These are phyloP conservation scores for Ciona savignyi DNA, from an alignment of 23 tunicate genomes.

Conservation along the genomic window DNA sequence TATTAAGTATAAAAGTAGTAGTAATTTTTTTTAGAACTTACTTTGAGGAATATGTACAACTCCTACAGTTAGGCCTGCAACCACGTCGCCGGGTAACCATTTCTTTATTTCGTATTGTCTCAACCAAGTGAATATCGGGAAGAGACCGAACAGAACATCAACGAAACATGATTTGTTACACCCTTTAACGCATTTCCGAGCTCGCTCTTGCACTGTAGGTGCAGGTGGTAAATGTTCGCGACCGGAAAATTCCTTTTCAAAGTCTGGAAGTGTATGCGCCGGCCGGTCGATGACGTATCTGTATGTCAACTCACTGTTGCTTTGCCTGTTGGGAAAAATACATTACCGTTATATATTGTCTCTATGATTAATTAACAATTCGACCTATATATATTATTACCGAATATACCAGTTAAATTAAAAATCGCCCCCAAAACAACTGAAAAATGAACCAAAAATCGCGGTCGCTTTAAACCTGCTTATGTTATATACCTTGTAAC, in stretches of 20 bases:
- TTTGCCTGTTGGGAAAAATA: no score
- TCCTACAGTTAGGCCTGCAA: constrained; percentile 90
- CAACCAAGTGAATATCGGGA: constrained; percentile 86
- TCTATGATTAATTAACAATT: no score
- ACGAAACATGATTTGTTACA: constrained; percentile 13
- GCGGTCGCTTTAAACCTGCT: no score
- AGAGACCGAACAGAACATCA: constrained; percentile 21
- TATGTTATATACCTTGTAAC: no score
- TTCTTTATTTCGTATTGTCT: constrained; percentile 43
- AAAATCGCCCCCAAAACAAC: no score
- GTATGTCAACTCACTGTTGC: neutral
- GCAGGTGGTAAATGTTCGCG: constrained; percentile 4
- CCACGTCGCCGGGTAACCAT: constrained; percentile 78
- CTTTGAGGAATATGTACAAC: constrained; percentile 95
- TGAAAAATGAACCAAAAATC: no score
- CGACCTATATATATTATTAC: no score
- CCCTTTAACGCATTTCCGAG: constrained; percentile 10
- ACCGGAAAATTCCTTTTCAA: constrained; percentile 29
- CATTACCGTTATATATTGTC: no score
- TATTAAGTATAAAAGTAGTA: no score
- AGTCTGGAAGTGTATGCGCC: constrained; percentile 29
- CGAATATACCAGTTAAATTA: no score
- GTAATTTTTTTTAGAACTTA: constrained; percentile 13
- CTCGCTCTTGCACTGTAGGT: constrained; percentile 18
- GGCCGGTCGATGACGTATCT: constrained; percentile 45